These are phyloP conservation scores for Tragelaphus oryx DNA, from an alignment of 2,797 vertebrate species.

Conservation along the genomic window DNA sequence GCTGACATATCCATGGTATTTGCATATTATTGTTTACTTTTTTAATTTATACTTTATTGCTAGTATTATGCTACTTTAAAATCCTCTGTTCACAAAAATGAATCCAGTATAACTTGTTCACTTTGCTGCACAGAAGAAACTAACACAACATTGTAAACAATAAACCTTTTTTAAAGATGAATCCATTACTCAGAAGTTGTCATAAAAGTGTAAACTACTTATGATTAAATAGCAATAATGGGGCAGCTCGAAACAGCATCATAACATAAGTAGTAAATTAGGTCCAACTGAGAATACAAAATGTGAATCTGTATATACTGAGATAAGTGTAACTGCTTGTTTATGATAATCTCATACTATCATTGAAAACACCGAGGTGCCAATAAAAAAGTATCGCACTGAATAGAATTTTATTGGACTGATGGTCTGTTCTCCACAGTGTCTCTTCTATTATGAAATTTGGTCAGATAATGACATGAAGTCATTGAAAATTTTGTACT, in stretches of 20 bases:
- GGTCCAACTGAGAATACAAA: not conserved
- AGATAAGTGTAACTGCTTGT: not conserved
- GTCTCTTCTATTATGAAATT: constrained; percentile 1
- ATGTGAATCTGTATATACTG: not conserved
- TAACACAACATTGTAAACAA: not conserved
- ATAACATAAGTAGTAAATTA: not conserved
- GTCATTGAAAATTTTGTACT: constrained; percentile 3
- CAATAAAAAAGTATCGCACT: not conserved
- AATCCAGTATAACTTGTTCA: not conserved
- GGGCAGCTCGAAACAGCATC: not conserved
- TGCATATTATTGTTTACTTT: not conserved
- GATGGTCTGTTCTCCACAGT: constrained; percentile 3
- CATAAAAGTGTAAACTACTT: constrained; percentile 26
- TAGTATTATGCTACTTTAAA: constrained; percentile 20
- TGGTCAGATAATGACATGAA: constrained; percentile 23
- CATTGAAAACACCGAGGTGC: not conserved
- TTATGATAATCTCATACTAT: not conserved
- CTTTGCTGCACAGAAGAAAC: not conserved
- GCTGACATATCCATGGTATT: not conserved
- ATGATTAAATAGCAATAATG: not conserved
- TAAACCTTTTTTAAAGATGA: not conserved
- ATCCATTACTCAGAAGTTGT: constrained; percentile 20
- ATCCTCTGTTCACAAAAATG: not conserved
- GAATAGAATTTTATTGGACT: not conserved
- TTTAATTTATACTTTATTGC: not conserved